phyloP scores from a whole-genome alignment of 2,888 invertebrate genomes.

The Sinhomidia bicolor region DNA sequence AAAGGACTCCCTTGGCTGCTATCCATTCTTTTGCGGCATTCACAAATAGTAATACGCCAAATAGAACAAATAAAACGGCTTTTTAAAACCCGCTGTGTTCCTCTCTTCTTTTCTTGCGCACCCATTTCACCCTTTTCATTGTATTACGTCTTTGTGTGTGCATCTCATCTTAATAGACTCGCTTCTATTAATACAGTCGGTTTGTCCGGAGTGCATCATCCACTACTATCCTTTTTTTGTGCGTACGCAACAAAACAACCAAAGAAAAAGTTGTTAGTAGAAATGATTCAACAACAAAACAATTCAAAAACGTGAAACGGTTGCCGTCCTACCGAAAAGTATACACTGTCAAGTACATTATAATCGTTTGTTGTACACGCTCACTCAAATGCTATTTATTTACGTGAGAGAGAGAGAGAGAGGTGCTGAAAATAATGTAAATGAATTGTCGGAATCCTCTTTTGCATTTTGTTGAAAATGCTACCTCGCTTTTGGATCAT shows the following conservation, averaged over 20 bases:
- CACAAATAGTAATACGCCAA: slow-evolving; percentile 18
- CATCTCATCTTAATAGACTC: slow-evolving; percentile 47
- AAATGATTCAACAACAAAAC: not conserved
- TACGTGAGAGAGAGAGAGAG: too few relatives aligned
- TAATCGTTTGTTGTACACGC: not conserved
- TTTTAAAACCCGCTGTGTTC: slow-evolving; percentile 58
- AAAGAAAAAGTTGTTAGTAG: not conserved
- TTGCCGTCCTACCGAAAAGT: not conserved
- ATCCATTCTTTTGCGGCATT: slow-evolving; percentile 55
- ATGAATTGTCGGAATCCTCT: not conserved
- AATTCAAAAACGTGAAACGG: not conserved
- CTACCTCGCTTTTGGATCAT: not conserved
- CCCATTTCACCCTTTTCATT: slow-evolving; percentile 61
- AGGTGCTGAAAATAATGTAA: too few relatives aligned
- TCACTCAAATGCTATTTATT: too few relatives aligned
- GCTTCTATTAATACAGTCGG: not conserved
- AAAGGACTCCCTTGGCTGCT: slow-evolving; percentile 59
- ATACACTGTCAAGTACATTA: not conserved
- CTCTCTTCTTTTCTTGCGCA: slow-evolving; percentile 26
- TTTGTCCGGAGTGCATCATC: too few relatives aligned
- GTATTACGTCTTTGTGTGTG: not conserved
- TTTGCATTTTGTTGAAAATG: not conserved
- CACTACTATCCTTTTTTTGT: not conserved
- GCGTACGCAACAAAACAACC: not conserved
- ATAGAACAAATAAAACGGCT: slow-evolving; percentile 67